A percentile compares a stretch with the other conserved stretches of the same genome.
These are phyloP conservation scores for Tortricodes alternella DNA, from an alignment of 2,888 invertebrate species.

Conservation along the genomic window DNA sequence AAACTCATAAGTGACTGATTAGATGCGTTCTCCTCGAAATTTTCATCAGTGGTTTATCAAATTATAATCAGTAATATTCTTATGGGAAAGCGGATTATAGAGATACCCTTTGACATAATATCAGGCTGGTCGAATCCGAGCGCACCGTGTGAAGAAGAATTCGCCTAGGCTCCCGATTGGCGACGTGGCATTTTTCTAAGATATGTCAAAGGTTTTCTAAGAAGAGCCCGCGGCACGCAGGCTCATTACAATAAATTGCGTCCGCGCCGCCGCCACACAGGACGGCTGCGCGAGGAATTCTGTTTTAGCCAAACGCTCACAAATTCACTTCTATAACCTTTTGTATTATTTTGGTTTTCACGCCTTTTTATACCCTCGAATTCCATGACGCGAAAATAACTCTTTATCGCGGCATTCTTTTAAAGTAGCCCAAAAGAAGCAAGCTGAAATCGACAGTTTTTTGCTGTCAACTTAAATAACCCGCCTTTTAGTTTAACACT, in stretches of 20 bases:
- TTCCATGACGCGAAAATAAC: conserved; percentile 80
- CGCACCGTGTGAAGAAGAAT: conserved; percentile 45
- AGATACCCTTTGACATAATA: too few species aligned
- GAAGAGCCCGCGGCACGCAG: conserved; percentile 67
- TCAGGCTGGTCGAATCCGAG: too few species aligned
- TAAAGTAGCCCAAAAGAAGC: conserved; percentile 76
- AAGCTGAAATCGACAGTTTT: conserved; percentile 61
- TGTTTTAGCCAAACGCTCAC: conserved; percentile 82
- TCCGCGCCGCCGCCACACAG: conserved; percentile 80
- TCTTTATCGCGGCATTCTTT: conserved; percentile 80
- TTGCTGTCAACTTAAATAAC: conserved; percentile 70
- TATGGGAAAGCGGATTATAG: background rate
- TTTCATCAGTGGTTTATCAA: conserved; percentile 3
- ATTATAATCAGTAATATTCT: conserved; percentile 10
- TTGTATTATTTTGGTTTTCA: conserved; percentile 82
- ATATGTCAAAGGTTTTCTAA: conserved; percentile 70
- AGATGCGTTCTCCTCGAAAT: conserved; percentile 14
- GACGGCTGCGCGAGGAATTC: conserved; percentile 80
- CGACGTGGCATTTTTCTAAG: conserved; percentile 63
- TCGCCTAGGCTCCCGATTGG: conserved; percentile 42
- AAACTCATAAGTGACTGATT: conserved; percentile 31
- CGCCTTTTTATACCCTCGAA: conserved; percentile 79
- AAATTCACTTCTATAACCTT: conserved; percentile 80
- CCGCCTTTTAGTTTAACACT: conserved; percentile 50
- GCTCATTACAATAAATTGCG: conserved; percentile 79